Percentiles rank a stretch among this genome's conserved stretches.
Evolutionary conservation across 2,113 vertebrate genomes (phyloP).

Genomic region (Crotophaga sulcirostris): DNA sequence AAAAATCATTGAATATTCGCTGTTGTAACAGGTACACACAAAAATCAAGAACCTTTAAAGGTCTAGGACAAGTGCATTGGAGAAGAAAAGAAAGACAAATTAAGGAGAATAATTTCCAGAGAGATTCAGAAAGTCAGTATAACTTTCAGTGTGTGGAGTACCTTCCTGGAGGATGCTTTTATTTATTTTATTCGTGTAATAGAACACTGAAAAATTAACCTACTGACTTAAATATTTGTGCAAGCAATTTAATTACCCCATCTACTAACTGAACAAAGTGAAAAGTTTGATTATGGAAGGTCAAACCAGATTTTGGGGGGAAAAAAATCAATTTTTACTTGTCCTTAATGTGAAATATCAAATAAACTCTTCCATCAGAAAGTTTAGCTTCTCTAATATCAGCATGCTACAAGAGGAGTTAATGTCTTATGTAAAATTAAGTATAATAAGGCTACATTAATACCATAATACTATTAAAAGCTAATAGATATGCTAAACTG

Average conservation of each 20-base stretch:
- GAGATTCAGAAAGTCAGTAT: neutral
- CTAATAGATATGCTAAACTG: neutral
- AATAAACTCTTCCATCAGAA: neutral
- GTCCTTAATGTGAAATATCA: neutral
- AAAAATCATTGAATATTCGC: neutral
- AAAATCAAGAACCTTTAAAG: neutral
- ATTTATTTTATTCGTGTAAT: neutral
- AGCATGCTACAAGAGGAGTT: neutral
- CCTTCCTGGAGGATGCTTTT: rapidly evolving
- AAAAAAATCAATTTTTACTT: neutral
- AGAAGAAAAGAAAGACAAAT: neutral
- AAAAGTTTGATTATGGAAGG: neutral
- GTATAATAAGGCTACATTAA: neutral
- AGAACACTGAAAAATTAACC: neutral
- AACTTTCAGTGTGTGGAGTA: neutral
- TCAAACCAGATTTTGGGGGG: neutral
- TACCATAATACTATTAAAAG: neutral
- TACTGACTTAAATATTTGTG: neutral
- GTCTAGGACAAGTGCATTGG: neutral
- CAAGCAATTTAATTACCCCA: neutral
- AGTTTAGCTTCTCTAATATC: neutral
- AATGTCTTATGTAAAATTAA: neutral
- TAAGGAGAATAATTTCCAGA: neutral
- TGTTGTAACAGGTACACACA: neutral
- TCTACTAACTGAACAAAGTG: neutral